Base-by-base conservation (phyloP, 2,797 vertebrate genomes). In the Chloroceryle amazona region DNA sequence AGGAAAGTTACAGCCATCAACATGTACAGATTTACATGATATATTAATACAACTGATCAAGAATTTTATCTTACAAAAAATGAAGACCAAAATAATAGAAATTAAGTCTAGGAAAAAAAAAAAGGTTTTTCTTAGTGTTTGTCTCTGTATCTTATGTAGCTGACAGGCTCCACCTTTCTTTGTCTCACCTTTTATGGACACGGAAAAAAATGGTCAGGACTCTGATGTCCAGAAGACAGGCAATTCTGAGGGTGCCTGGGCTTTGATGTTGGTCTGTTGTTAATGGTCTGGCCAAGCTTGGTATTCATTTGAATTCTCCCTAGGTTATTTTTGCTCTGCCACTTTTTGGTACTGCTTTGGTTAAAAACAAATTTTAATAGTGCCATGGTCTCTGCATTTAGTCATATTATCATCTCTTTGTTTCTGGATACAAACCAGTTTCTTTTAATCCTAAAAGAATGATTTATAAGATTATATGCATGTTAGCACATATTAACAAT, bases 1-100 rank as follows among this genome's bases (percentile, higher is more conserved):
- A 97, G 96, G 97, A 98, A 97, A 98, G 95, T 97, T 97, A 96
- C 89, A 97, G 95, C 92, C 95, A 96, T 96, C 95, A 96, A 96
- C 49, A 62, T 93, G 96, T 86, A 96, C 96, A 94, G 86, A 98
- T 98, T 98, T 97, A 84, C 89, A 93, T 95, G 95, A 97, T 97
- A 90, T 89, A 96, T 92, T 86, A 97, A 97, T 96, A 90, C 54
- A 95, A 96, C 93, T 42, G 75, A 93, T 96, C 83, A 92, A 96
- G 94, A 97, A 95, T 96, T 98, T 97, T 96, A 97, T 81, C 76
- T 95, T 91, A 76, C n/a, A 94, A 95, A 98, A 79, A 97, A 94
- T 55, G 86, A 74, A 82, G 61, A 86, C 55, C 95, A 96, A 96
- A 97, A 94, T 89, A 90, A 65, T 55, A 39, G 10, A 95, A 96